Conservation (phyloP, 2,888 invertebrate species). For the Aspidiotus destructor region DNA sequence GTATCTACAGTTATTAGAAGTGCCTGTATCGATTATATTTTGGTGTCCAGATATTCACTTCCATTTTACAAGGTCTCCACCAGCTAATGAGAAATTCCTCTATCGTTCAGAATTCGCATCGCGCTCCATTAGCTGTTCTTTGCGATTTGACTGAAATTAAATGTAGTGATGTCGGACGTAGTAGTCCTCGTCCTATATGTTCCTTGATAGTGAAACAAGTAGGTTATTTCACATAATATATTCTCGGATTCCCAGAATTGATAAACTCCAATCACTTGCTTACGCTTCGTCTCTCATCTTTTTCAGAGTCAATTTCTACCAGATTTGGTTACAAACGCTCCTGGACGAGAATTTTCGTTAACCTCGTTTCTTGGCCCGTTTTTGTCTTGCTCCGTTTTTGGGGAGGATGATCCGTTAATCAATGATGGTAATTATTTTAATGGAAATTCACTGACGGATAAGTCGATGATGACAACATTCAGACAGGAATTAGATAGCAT, state of each 20-base stretch:
- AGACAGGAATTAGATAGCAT: conserved; percentile 72
- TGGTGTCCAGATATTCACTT: conserved; percentile 48
- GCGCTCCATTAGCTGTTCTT: conserved; percentile 60
- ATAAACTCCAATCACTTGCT: too few relatives aligned
- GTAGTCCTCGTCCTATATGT: conserved; percentile 65
- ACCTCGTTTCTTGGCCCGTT: conserved; percentile 86
- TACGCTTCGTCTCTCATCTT: conserved; percentile 30
- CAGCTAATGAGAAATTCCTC: conserved; percentile 58
- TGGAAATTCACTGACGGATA: conserved; percentile 52
- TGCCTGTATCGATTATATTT: background rate
- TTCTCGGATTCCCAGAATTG: too few relatives aligned
- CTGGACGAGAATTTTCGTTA: conserved; percentile 75
- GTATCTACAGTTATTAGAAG: too few relatives aligned
- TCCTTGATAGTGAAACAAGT: conserved; percentile 52
- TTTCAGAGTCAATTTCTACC: conserved; percentile 59
- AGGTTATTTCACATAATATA: conserved; percentile 33
- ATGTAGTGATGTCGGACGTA: conserved; percentile 51
- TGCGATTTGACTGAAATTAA: conserved; percentile 73
- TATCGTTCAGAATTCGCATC: conserved; percentile 57
- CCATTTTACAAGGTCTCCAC: conserved; percentile 61
- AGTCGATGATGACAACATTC: conserved; percentile 57
- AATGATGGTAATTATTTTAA: conserved; percentile 58
- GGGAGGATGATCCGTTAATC: conserved; percentile 84
- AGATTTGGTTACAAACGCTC: conserved; percentile 55
- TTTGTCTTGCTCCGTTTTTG: conserved; percentile 80